Base-by-base conservation (phyloP, 2,113 vertebrate species). In the Todiramphus chloris region DNA sequence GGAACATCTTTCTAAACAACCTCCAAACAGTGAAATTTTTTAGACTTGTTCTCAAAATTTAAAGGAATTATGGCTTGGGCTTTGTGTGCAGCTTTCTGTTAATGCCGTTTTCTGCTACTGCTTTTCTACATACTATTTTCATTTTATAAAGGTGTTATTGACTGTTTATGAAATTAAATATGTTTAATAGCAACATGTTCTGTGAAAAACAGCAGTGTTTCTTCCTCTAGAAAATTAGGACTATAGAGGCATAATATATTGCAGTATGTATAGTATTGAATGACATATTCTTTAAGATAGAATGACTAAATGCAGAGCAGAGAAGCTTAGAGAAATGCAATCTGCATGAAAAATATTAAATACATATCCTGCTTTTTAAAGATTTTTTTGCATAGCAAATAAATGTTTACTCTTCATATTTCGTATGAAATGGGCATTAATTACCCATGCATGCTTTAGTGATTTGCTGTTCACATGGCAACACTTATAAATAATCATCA, bases 401-500 rank as follows among this genome's bases (percentile, higher is more conserved):
- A 81, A 91, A 94, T 89, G 43, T 91, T 94, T 91, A 93, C 58
- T 88, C 39, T 89, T 83, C 84, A 33, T 84, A 80, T 92, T 94
- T 81, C 44, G 50, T 43, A 77, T 37, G 24, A 95, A 95, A 91
- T 76, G 35, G 75, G 28, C 85, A 85, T 90, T 96, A 96, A 95
- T 83, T 97, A 74, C 75, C 14, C 58, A 88, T 84, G 56, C 67
- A 75, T 80, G 41, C 31, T 83, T 93, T 86, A 69, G 63, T 60
- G 67, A 75, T 93, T 94, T 96, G 46, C 83, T 84, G 78, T 86
- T 96, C 88, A 90, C 35, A 84, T 68, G 25, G 80, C 80, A 84
- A 80, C 92, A 64, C 58, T 96, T 95, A 96, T 70, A 95, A 96
- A 96, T 95, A 93, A 95, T 85, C 46, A 89, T 83, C 64, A 91